Conservation (phyloP, 2,797 vertebrate genomes). For the Cephalopachus bancanus region DNA sequence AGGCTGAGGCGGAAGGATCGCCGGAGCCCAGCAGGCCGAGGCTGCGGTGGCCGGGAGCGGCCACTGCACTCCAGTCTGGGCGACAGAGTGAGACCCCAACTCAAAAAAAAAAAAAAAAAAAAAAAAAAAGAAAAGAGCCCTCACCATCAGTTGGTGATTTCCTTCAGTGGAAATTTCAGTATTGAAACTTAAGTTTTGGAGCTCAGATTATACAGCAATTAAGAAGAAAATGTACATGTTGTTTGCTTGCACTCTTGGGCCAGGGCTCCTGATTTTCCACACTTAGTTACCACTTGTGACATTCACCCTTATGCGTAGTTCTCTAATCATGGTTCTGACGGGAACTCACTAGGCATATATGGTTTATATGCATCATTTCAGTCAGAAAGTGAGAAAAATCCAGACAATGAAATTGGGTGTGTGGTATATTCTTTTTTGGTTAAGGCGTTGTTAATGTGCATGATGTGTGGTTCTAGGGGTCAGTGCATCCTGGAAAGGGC, state of each 20-base stretch:
- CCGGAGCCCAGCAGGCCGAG: no score
- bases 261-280: slow-evolving; percentile 47
- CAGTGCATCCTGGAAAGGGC: neutral
- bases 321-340: slow-evolving; percentile 23
- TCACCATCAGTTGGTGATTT: neutral
- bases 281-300: slow-evolving; percentile 70
- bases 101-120: no score
- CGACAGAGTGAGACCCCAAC: no score
- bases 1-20: no score
- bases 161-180: slow-evolving; percentile 15
- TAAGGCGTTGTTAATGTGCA: neutral
- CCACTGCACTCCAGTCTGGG: no score
- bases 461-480: neutral
- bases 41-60: no score
- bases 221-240: slow-evolving; percentile 21
- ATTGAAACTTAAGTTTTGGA: neutral
- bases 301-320: neutral
- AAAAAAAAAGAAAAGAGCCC: neutral
- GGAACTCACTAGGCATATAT: slow-evolving; percentile 31
- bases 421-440: neutral
- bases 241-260: slow-evolving; percentile 49
- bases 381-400: slow-evolving; percentile 30
- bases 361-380: slow-evolving; percentile 56
- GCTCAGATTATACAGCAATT: neutral
- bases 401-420: neutral